Base-by-base conservation (phyloP, 1,140 invertebrate species). In the Elymnias hypermnestra region DNA sequence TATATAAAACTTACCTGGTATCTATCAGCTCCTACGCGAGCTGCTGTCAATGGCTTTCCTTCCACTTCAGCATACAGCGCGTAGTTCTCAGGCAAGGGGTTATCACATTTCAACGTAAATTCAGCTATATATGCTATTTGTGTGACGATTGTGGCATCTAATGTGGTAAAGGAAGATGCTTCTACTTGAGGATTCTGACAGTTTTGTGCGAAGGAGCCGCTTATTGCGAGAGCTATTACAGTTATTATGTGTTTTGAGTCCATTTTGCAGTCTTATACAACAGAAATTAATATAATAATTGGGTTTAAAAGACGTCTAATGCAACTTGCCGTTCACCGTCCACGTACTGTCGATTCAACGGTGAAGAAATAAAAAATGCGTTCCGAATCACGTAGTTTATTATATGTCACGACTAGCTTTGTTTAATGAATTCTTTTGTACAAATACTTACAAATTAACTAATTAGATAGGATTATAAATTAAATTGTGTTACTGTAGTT, bases 131-230 rank as follows among this genome's bases (percentile, higher is more conserved):
- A 94, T 0, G 93, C 94, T 51, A 95, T 91, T 65, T 93, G 92
- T 29, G 92, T 93, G 1, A 98, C 89, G 47, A 97, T 91, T 31
- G 95, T 97, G 3, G 94, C 94, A 89, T 98, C 96, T 73, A 93
- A 90, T 3, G 95, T 97, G 29, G 95, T 95, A 84, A 97, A 98
- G 0, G 91, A 89, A 10, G 87, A 89, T 1, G 91, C 88, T 45
- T 89, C 88, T 5, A 92, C 90, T 79, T 92, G 83, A 61, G 92
- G 87, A 82, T 91, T 88, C 63, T 83, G 74, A 63, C 91, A 92
- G 33, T 75, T 72, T 44, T 77, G 55, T n/a, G 64, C 74, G 5
- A 54, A 57, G 0, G 53, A 53, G 22, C 58, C 52, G 47, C 64
- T 60, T 3, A 67, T 48, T n/a, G 63, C 59, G 13, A 77, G 15